Percentiles rank a stretch among this genome's conserved stretches.
These are phyloP conservation scores for Anthopleura xanthogrammica DNA, from an alignment of 92 coral and sea anemone genomes.

Conservation along the genomic window DNA sequence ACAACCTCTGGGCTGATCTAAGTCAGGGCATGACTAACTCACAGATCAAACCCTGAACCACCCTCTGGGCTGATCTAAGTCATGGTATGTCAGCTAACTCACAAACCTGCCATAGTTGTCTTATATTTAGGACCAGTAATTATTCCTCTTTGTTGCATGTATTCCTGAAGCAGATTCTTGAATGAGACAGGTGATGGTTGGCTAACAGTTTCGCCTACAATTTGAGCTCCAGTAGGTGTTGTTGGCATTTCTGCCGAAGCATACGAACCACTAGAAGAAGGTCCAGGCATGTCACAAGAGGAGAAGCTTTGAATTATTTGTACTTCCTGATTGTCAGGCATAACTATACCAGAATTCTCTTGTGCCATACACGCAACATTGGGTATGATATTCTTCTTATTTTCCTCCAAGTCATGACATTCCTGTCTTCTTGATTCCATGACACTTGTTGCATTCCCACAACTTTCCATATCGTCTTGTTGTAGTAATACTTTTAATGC, in stretches of 20 bases:
- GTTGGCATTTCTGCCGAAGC: background rate
- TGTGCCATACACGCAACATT: background rate
- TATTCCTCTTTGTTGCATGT: constrained; percentile 77
- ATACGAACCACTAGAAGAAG: background rate
- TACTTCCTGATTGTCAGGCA: background rate
- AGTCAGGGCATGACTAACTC: too few species aligned
- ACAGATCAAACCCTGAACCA: too few species aligned
- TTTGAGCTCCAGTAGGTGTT: background rate
- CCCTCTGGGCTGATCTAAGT: too few species aligned
- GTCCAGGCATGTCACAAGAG: background rate
- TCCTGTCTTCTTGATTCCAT: background rate
- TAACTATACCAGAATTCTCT: background rate
- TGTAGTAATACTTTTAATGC: constrained; percentile 40
- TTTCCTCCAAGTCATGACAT: too few species aligned
- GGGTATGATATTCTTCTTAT: background rate
- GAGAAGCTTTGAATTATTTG: background rate
- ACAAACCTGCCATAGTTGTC: constrained; percentile 55
- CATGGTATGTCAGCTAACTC: background rate
- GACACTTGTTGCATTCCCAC: background rate
- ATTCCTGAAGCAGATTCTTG: constrained; percentile 86
- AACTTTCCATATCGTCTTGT: background rate
- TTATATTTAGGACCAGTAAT: constrained; percentile 56
- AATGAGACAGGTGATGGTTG: constrained; percentile 42
- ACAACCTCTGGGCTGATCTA: too few species aligned
- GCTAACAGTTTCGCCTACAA: constrained; percentile 10